A percentile compares a stretch with the other conserved stretches of the same genome.
These are phyloP conservation scores for Rhinella marina DNA, from an alignment of 2,797 vertebrate genomes.

Conservation along the genomic window DNA sequence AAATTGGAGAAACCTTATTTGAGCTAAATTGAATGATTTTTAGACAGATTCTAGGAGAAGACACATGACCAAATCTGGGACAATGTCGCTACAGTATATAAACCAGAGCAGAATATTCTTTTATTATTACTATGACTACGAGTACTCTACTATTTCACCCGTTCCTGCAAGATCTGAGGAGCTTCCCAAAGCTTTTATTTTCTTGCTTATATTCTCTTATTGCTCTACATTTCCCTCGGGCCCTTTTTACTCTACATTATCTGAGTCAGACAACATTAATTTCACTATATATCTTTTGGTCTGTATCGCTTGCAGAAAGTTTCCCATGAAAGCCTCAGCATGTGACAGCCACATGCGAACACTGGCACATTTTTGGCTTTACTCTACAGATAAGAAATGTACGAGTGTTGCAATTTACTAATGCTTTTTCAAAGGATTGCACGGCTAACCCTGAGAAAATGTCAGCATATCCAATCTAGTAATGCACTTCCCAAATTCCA, in stretches of 20 bases:
- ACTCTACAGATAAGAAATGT: constrained; percentile 42
- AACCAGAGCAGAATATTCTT: background rate
- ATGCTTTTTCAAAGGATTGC: constrained; percentile 13
- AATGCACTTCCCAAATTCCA: constrained; percentile 53
- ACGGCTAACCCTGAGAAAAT: constrained; percentile 53
- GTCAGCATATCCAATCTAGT: constrained; percentile 52
- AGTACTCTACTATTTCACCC: background rate
- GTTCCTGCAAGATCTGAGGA: background rate
- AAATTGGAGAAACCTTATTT: no score
- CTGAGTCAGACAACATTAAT: constrained; percentile 19
- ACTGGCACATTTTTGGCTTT: constrained; percentile 47
- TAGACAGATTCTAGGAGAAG: no score
- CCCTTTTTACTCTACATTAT: constrained; percentile 40
- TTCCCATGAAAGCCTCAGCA: constrained; percentile 57
- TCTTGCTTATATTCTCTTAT: constrained; percentile 33
- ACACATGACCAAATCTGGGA: no score
- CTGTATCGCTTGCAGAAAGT: constrained; percentile 27
- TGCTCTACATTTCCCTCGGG: constrained; percentile 36
- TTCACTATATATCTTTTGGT: constrained; percentile 48
- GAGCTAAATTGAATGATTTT: no score
- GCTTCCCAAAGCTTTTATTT: constrained; percentile 43
- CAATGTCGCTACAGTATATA: background rate
- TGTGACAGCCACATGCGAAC: constrained; percentile 50
- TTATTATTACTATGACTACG: background rate
- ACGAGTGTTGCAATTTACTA: constrained; percentile 15